Base-by-base conservation (phyloP, 92 coral and sea anemone species). In the Bergia puertoricense region DNA sequence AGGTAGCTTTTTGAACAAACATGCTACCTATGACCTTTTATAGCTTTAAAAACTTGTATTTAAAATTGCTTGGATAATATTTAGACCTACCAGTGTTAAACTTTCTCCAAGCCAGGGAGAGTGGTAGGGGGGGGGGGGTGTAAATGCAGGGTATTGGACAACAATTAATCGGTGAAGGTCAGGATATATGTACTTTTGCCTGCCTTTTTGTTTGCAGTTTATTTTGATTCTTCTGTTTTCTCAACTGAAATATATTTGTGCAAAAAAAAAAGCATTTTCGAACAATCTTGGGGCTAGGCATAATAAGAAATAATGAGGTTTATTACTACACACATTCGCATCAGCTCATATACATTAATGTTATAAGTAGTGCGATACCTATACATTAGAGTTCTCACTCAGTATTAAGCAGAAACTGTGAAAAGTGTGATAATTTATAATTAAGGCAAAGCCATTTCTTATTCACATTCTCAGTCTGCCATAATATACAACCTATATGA, bases 171-270 rank as follows among this genome's bases (percentile, higher is more conserved):
- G 8, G 30, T 54, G 46, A 80, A 54, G 30, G 45, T 80, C 84
- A 59, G 71, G n/a, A 80, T 80, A 80, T 56, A 59, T 80, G 30
- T 56, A 80, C 71, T 56, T 80, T 37, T 80, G 36, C 67, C 84
- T 80, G 71, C 44, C 84, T 80, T 80, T 79, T 79, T 79, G 82
- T 79, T 77, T 44, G 65, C 8, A 77, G 82, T 45, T 79, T 79
- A 45, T 74, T 56, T 80, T 80, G 69, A 80, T 80, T 59, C 48
- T 80, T 74, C 78, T 57, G 85, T 80, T 80, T 80, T 57, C 85
- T 80, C 36, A 16, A 51, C 85, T 80, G 73, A 51, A 57, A 56
- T 57, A 71, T 79, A 23, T 79, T 79, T 79, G 71, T 80, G 82
- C 82, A 7, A 54, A 80, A 79, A 57, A 51, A 80, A 45, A 80